Evolutionary conservation across 2,888 invertebrate species (phyloP).

Genomic region (Hirtodrosophila histrioides): DNA sequence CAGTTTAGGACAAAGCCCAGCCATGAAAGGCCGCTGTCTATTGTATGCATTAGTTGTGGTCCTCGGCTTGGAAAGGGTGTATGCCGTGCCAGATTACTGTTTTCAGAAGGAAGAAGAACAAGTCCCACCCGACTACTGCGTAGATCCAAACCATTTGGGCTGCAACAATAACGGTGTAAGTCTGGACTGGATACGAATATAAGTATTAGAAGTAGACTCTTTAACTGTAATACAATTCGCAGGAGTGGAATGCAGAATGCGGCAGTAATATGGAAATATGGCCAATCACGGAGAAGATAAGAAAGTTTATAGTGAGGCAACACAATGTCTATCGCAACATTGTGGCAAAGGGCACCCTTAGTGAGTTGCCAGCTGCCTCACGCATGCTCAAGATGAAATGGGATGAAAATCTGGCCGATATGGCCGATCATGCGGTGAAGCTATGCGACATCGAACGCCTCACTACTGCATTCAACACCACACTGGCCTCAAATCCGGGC

Average conservation of each 20-base stretch:
- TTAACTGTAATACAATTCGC: neutral
- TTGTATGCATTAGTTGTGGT: too few relatives aligned
- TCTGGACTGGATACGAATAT: too few relatives aligned
- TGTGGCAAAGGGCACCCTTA: constrained; percentile 4
- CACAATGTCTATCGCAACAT: constrained; percentile 31
- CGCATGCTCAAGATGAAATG: constrained; percentile 17
- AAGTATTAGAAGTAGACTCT: too few relatives aligned
- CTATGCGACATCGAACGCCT: neutral
- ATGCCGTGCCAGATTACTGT: too few relatives aligned
- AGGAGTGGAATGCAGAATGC: neutral
- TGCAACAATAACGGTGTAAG: too few relatives aligned
- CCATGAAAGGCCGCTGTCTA: too few relatives aligned
- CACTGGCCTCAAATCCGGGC: constrained; percentile 1
- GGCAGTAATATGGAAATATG: neutral
- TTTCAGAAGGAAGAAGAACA: too few relatives aligned
- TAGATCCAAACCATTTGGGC: too few relatives aligned
- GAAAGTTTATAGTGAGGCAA: constrained; percentile 8
- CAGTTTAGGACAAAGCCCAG: too few relatives aligned
- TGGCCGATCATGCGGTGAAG: constrained; percentile 12
- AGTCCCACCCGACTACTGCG: too few relatives aligned
- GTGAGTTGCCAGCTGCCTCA: constrained; percentile 1
- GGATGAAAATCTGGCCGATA: constrained; percentile 14
- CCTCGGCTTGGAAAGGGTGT: too few relatives aligned
- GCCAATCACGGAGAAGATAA: neutral
- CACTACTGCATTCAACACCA: neutral